Evolutionary conservation across 2,797 vertebrate genomes (phyloP).

Genomic region (Cossypha dichroa): DNA sequence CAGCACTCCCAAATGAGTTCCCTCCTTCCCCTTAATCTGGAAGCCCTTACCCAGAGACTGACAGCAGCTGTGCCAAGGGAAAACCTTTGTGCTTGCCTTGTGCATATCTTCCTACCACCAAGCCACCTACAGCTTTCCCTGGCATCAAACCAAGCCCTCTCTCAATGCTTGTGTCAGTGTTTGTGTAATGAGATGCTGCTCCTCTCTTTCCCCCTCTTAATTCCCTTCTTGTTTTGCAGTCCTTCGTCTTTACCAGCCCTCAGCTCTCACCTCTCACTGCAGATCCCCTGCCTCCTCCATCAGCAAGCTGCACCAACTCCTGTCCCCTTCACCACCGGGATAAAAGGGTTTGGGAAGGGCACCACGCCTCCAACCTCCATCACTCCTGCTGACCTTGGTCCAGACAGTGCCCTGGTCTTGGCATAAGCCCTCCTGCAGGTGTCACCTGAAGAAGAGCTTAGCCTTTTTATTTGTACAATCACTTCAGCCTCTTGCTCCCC

Average conservation of each 20-base stretch:
- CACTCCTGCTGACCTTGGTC: background rate
- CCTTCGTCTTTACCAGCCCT: background rate
- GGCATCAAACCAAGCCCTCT: background rate
- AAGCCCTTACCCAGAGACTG: background rate
- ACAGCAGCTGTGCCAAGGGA: background rate
- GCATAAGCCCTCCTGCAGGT: background rate
- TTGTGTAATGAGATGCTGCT: background rate
- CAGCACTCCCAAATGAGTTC: background rate
- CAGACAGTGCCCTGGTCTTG: fast-evolving
- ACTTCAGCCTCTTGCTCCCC: background rate
- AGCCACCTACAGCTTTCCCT: background rate
- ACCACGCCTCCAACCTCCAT: fast-evolving
- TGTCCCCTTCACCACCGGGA: fast-evolving
- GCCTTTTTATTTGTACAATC: background rate
- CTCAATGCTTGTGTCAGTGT: background rate
- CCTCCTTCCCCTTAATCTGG: background rate
- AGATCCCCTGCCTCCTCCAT: fast-evolving
- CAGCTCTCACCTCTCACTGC: fast-evolving
- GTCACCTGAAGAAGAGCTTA: background rate
- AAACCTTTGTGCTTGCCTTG: background rate
- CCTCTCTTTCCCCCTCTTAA: background rate
- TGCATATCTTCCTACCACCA: background rate
- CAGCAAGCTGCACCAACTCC: fast-evolving
- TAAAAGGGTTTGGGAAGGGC: fast-evolving
- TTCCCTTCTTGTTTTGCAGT: background rate